Percentiles rank a stretch among this genome's conserved stretches.
phyloP scores from a whole-genome alignment of 2,888 invertebrate genomes.

The Platycheirus rosarum region DNA sequence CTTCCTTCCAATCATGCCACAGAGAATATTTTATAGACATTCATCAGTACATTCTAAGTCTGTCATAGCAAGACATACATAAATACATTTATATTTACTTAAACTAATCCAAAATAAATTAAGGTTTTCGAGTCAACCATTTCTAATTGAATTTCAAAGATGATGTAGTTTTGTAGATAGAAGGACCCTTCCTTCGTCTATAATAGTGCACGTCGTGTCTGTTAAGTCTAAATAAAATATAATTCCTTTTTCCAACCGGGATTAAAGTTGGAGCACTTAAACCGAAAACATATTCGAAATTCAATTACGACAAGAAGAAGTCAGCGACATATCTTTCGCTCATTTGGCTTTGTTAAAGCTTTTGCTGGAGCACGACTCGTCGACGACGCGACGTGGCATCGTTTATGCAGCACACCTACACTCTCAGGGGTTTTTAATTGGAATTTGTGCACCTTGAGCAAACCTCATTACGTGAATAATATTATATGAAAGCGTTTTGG shows the following conservation, averaged over 20 bases:
- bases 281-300: slow-evolving; percentile 54
- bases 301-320: slow-evolving; percentile 52
- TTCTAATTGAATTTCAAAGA: slow-evolving; percentile 31
- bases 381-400: not conserved
- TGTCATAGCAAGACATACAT: too few relatives aligned
- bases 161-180: not conserved
- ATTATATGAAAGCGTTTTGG: slow-evolving; percentile 4
- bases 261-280: slow-evolving; percentile 44
- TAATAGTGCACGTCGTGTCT: not conserved
- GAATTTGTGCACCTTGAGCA: slow-evolving; percentile 60
- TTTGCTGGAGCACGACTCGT: not conserved
- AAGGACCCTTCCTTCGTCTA: slow-evolving; percentile 3
- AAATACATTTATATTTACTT: too few relatives aligned
- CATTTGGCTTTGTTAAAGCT: slow-evolving; percentile 3
- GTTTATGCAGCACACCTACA: not conserved
- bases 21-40: too few relatives aligned
- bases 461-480: slow-evolving; percentile 64
- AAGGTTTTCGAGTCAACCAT: slow-evolving; percentile 22
- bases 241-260: slow-evolving; percentile 34
- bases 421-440: slow-evolving; percentile 47
- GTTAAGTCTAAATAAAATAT: not conserved
- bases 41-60: too few relatives aligned
- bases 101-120: slow-evolving; percentile 30
- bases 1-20: too few relatives aligned
- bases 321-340: not conserved